Evolutionary conservation across 2,888 invertebrate genomes (phyloP), one percentile per base, ranked within the genome.

Genomic region (Reticulitermes lucifugus): DNA sequence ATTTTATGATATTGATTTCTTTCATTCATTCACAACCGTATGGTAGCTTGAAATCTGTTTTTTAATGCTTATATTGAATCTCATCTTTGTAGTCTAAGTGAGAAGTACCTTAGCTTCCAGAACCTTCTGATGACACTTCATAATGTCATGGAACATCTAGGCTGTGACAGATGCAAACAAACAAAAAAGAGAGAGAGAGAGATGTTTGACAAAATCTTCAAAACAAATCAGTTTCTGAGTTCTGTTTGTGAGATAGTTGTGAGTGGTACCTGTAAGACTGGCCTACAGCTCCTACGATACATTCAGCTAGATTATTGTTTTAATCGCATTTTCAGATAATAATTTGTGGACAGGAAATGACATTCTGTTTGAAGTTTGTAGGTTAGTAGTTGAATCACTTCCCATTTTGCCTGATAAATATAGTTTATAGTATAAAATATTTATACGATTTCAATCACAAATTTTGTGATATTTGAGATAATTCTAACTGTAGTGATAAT

Each of bases 361-460:
- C 25, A 21, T 35, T 35, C 5, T 46, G 77, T 46, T 41, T 21
- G 4, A 46, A 43, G 6, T 77, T 77, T 35, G 35, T 77, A 41
- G 77, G 22, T 46, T 77, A 80, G 35, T 81, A 9, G 21, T 81
- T 41, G 65, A 35, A 43, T 35, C 81, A 81, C 81, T 43, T 60
- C 80, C 60, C 79, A 65, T 65, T 79, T 79, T 79, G 79, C 79
- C 79, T 55, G 55, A 51, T 55, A 35, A 51, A 79, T 79, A 25
- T 79, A 79, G 79, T 79, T 79, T 51, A 46, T 46, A 77, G 77
- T 46, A 80, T 60, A 60, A 80, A 41, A 65, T 81, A 81, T 81
- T 65, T 81, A 81, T 81, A 81, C 75, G 21, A 55, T 75, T 83
- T 75, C 73, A 83, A 46, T 75, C 83, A 83, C 75, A 29, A 43